Evolutionary conservation across 2,797 vertebrate species (phyloP).

Genomic region (Ceryle rudis): DNA sequence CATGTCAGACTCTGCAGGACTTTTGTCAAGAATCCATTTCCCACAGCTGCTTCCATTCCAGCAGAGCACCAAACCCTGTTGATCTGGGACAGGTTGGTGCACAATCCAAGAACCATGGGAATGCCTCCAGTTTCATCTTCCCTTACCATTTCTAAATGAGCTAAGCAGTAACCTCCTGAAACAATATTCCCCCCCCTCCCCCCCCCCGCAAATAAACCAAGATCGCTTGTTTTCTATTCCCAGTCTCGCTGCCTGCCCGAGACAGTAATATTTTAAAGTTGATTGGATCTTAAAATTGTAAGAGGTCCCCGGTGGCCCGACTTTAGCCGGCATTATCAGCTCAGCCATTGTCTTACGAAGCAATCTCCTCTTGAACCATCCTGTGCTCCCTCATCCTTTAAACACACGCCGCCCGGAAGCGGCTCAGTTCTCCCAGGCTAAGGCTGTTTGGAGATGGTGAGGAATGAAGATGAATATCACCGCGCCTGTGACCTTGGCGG

Average conservation of each 20-base stretch:
- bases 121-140: background rate
- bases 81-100: background rate
- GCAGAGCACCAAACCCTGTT: background rate
- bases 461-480: conserved; percentile 45
- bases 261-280: conserved; percentile 75
- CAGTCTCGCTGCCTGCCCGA: conserved; percentile 42
- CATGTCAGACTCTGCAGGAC: background rate
- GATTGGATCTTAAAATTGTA: conserved; percentile 77
- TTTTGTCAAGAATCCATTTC: background rate
- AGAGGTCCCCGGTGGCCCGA: conserved; percentile 64
- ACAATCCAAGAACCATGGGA: background rate
- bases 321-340: conserved; percentile 72
- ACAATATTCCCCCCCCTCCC: background rate
- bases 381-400: background rate
- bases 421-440: background rate
- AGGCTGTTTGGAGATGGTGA: background rate
- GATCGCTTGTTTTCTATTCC: conserved; percentile 70
- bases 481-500: conserved; percentile 61
- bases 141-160: background rate
- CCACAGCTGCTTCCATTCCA: background rate
- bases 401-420: background rate
- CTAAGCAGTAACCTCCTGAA: background rate
- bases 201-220: conserved; percentile 66
- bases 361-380: conserved; percentile 55
- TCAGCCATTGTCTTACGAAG: conserved; percentile 62